Percentiles rank a stretch among this genome's conserved stretches.
These are phyloP conservation scores for Natrix natrix DNA, from an alignment of 2,797 vertebrate species.

Conservation along the genomic window DNA sequence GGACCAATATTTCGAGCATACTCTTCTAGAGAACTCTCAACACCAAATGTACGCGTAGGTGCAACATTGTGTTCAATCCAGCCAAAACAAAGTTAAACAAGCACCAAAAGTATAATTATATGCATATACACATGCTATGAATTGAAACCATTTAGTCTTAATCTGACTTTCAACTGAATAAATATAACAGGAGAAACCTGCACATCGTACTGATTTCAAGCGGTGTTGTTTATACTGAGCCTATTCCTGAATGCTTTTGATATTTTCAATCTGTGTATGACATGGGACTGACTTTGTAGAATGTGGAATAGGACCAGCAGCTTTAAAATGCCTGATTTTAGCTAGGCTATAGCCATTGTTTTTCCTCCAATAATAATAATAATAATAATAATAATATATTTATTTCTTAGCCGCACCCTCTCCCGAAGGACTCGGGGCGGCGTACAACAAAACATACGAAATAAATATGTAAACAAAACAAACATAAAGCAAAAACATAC, in stretches of 20 bases:
- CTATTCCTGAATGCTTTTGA: background rate
- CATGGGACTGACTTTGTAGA: background rate
- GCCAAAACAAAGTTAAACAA: background rate
- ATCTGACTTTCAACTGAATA: background rate
- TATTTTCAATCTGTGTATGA: background rate
- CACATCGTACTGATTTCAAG: background rate
- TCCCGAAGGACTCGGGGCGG: too few relatives aligned
- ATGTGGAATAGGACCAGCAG: background rate
- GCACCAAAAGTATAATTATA: background rate
- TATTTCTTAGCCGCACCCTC: too few relatives aligned
- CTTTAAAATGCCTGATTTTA: slow-evolving; percentile 8
- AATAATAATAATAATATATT: too few relatives aligned
- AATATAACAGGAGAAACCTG: background rate
- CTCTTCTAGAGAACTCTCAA: background rate
- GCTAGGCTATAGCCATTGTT: background rate
- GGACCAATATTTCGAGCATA: background rate
- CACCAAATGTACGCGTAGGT: background rate
- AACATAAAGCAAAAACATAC: too few relatives aligned
- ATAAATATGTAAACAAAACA: too few relatives aligned
- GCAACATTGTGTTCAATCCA: background rate
- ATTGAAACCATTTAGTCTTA: background rate
- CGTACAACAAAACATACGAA: too few relatives aligned
- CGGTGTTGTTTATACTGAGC: background rate
- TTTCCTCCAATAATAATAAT: slow-evolving; percentile 26
- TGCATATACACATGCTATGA: background rate